Conservation (phyloP, 2,113 vertebrate genomes). For the Brevimyrus niger region DNA sequence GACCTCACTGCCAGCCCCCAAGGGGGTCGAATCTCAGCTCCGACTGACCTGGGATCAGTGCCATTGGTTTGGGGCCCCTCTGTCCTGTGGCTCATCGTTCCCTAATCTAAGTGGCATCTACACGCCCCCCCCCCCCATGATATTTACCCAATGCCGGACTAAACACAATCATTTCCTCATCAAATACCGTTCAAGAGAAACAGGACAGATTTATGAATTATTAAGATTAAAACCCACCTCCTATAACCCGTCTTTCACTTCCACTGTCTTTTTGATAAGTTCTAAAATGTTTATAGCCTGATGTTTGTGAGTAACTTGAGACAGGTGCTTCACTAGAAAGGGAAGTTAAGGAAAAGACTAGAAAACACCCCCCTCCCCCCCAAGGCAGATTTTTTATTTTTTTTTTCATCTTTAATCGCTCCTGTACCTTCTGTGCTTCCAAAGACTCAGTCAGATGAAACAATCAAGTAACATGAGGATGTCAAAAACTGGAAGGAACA, state of each 20-base stretch:
- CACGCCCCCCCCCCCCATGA: constrained; percentile 6
- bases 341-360: constrained; percentile 52
- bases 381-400: constrained; percentile 48
- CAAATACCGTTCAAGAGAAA: constrained; percentile 66
- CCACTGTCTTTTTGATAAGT: constrained; percentile 54
- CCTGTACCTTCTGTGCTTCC: constrained; percentile 48
- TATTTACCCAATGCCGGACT: constrained; percentile 51
- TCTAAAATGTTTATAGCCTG: constrained; percentile 75
- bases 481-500: constrained; percentile 58
- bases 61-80: constrained; percentile 35
- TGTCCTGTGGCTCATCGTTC: constrained; percentile 42
- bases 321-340: constrained; percentile 74
- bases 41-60: constrained; percentile 32
- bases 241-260: constrained; percentile 59
- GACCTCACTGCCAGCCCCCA: not conserved
- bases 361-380: constrained; percentile 27
- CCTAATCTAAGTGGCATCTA: constrained; percentile 51
- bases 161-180: constrained; percentile 68
- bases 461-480: constrained; percentile 51
- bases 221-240: constrained; percentile 78
- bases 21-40: constrained; percentile 49
- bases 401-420: constrained; percentile 60
- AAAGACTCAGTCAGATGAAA: constrained; percentile 61
- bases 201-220: constrained; percentile 70
- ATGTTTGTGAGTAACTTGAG: constrained; percentile 65